These are phyloP conservation scores for Microplitis manilae DNA, from an alignment of 2,888 invertebrate genomes.

Conservation along the genomic window DNA sequence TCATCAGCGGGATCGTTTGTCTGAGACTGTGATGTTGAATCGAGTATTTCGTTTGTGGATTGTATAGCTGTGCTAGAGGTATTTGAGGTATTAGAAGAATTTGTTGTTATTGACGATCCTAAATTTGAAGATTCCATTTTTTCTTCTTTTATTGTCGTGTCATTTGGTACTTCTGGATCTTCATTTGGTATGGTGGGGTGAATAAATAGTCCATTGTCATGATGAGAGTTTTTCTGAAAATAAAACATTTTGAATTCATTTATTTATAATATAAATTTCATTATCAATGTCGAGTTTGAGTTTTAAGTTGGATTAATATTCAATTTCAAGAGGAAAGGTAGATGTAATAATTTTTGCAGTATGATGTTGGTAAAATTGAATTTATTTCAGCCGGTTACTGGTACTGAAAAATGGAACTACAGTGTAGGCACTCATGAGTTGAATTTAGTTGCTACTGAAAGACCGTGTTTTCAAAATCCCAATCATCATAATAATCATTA, in stretches of 20 bases:
- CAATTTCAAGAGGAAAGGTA: no score
- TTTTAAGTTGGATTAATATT: not conserved
- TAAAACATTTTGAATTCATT: conserved; percentile 33
- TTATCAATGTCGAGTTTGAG: conserved; percentile 11
- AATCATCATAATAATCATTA: conserved; percentile 32
- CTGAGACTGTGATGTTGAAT: conserved; percentile 47
- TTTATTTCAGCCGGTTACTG: conserved; percentile 83
- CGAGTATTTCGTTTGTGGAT: conserved; percentile 50
- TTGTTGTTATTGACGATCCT: conserved; percentile 30
- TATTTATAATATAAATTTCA: conserved; percentile 10
- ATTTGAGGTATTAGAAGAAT: conserved; percentile 52
- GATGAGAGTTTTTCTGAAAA: conserved; percentile 65
- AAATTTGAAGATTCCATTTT: conserved; percentile 30
- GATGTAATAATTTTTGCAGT: no score
- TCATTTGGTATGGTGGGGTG: conserved; percentile 43
- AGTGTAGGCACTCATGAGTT: conserved; percentile 93
- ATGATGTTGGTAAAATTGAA: no score
- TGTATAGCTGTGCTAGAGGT: conserved; percentile 46
- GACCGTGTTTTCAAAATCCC: conserved; percentile 71
- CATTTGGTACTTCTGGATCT: conserved; percentile 37
- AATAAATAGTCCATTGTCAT: conserved; percentile 60
- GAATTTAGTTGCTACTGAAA: conserved; percentile 73
- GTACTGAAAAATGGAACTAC: conserved; percentile 95
- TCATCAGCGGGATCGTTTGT: conserved; percentile 54
- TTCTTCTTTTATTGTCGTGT: conserved; percentile 42